phyloP scores from a whole-genome alignment of 1,140 invertebrate genomes.

The Atta cephalotes region DNA sequence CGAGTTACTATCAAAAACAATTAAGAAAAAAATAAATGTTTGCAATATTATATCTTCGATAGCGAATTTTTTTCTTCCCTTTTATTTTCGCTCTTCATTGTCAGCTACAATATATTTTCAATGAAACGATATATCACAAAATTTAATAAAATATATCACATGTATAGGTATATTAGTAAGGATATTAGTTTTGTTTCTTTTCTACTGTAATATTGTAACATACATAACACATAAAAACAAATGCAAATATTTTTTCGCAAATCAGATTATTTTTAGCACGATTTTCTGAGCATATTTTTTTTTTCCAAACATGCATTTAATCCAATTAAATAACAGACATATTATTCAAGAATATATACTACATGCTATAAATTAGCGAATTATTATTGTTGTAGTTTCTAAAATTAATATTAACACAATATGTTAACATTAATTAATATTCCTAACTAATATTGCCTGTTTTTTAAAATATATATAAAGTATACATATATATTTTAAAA shows the following conservation, averaged over 20 bases:
- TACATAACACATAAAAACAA: neutral
- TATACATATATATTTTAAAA: neutral
- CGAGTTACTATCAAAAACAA: constrained; percentile 85
- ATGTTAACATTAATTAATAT: neutral
- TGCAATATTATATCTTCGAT: constrained; percentile 61
- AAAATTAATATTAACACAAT: neutral
- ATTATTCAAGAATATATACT: neutral
- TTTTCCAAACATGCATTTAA: neutral
- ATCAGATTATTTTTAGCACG: no score
- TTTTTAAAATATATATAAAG: no score
- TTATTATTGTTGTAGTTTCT: neutral
- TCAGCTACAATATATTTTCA: constrained; percentile 11
- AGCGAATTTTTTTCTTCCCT: constrained; percentile 17
- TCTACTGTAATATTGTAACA: neutral
- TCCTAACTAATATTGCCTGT: neutral
- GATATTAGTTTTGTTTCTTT: neutral
- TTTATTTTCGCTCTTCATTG: neutral
- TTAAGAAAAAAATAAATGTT: constrained; percentile 79
- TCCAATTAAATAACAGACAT: neutral
- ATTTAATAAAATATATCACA: neutral
- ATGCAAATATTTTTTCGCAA: no score
- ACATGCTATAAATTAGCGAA: neutral
- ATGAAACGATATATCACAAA: neutral
- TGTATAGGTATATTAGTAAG: neutral
- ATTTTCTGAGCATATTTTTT: no score